Evolutionary conservation across 2,113 vertebrate genomes (phyloP), one percentile per base, ranked within the genome.

Genomic region (Leptobrachium leishanense): DNA sequence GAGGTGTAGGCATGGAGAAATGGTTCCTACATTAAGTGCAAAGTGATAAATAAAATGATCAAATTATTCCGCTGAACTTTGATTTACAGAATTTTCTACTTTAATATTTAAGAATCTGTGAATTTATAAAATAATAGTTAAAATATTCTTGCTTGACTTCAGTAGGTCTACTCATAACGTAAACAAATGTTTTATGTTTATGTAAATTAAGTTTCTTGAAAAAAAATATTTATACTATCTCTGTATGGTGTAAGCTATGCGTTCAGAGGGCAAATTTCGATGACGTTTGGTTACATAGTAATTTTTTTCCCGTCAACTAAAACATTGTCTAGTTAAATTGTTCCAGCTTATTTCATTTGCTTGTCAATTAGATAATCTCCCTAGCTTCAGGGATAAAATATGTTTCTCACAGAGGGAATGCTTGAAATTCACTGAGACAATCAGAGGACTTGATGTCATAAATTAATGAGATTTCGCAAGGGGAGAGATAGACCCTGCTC

Each of bases 331-430:
- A 55, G 57, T 79, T 87, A 86, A 85, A 44, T 85, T 15, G 75
- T 73, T 83, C 68, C 5, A 75, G 20, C 67, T 85, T 77, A 74
- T 83, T 81, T 43, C 79, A 80, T 83, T 86, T 85, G 0, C 62
- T 79, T 86, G 20, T 83, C 71, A 84, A 40, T 86, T 78, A 85
- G 15, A 41, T 43, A 83, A 43, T 54, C 42, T 2, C 82, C 84
- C n/a, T 83, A 84, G 70, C 72, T 74, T 81, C 76, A 84, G 79
- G 43, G 81, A 66, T 10, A 85, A 86, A 85, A 78, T 77, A 43
- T 59, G 43, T 5, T 42, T 53, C 79, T 74, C 15, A 3, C 70
- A 83, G 74, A 83, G 59, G 83, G 79, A 66, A 82, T 59, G 12
- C 66, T 67, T 72, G 55, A n/a, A 75, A 73, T 72, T n/a, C 66